phyloP scores from a whole-genome alignment of 2,113 vertebrate species.

The Erythrolamprus reginae region DNA sequence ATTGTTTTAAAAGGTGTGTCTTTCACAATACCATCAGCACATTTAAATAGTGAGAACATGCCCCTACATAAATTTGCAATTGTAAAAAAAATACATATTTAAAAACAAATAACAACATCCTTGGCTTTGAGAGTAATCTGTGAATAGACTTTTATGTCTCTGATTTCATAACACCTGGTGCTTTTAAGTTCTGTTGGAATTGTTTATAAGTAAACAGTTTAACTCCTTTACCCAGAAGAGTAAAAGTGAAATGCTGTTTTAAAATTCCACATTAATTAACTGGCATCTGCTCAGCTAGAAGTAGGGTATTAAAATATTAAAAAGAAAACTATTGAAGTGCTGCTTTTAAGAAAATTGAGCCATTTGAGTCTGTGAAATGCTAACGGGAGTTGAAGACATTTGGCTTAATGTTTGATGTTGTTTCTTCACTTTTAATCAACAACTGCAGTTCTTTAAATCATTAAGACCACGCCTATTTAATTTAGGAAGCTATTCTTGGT shows the following conservation, averaged over 20 bases:
- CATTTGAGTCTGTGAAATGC: constrained; percentile 7
- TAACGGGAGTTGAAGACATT: not conserved
- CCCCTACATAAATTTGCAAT: not conserved
- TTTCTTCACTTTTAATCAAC: not conserved
- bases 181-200: not conserved
- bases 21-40: not conserved
- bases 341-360: constrained; percentile 7
- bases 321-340: not conserved
- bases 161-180: not conserved
- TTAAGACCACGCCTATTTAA: not conserved
- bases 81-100: not conserved
- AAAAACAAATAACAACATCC: not conserved
- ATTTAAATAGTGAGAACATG: not conserved
- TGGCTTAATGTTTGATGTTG: not conserved
- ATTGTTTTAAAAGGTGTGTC: constrained; percentile 35
- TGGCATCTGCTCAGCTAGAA: not conserved
- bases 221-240: not conserved
- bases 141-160: not conserved
- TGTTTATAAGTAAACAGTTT: not conserved
- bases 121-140: not conserved
- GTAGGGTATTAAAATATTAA: not conserved
- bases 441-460: not conserved
- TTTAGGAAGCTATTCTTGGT: not conserved
- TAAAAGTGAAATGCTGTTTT: not conserved
- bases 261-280: not conserved